A percentile compares a stretch with the other conserved stretches of the same genome.
Conservation (phyloP, 2,113 vertebrate species). For the Siniperca chuatsi region DNA sequence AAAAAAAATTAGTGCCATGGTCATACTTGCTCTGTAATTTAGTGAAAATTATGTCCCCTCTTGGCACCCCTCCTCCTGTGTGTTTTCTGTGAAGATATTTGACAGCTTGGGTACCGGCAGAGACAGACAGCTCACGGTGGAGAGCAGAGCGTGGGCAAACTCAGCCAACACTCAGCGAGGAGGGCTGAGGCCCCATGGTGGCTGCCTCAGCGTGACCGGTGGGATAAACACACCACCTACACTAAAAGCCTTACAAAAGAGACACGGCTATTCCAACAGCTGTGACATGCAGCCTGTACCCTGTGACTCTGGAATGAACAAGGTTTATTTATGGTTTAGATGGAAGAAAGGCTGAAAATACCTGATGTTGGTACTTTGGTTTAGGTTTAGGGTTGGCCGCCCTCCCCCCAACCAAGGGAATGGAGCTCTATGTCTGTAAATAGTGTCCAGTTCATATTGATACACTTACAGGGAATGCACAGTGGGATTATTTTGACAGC, state of each 20-base stretch:
- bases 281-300: constrained; percentile 70
- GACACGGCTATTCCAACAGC: constrained; percentile 69
- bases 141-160: constrained; percentile 76
- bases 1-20: constrained; percentile 6
- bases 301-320: constrained; percentile 70
- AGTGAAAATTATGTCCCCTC: constrained; percentile 39
- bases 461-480: constrained; percentile 66
- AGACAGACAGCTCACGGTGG: constrained; percentile 63
- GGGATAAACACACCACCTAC: constrained; percentile 83
- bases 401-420: constrained; percentile 27
- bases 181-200: constrained; percentile 72
- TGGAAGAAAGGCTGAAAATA: constrained; percentile 72
- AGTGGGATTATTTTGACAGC: constrained; percentile 69
- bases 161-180: constrained; percentile 67
- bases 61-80: constrained; percentile 6
- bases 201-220: constrained; percentile 71
- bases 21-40: constrained; percentile 61
- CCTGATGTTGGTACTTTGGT: constrained; percentile 62
- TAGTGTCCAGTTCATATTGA: constrained; percentile 64
- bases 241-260: constrained; percentile 82
- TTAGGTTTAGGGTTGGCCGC: constrained; percentile 36
- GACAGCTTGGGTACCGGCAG: constrained; percentile 57
- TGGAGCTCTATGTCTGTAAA: constrained; percentile 61
- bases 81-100: constrained; percentile 57
- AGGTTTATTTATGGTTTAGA: constrained; percentile 75